These are phyloP conservation scores for Catocala nupta DNA, from an alignment of 2,888 invertebrate species.

Conservation along the genomic window DNA sequence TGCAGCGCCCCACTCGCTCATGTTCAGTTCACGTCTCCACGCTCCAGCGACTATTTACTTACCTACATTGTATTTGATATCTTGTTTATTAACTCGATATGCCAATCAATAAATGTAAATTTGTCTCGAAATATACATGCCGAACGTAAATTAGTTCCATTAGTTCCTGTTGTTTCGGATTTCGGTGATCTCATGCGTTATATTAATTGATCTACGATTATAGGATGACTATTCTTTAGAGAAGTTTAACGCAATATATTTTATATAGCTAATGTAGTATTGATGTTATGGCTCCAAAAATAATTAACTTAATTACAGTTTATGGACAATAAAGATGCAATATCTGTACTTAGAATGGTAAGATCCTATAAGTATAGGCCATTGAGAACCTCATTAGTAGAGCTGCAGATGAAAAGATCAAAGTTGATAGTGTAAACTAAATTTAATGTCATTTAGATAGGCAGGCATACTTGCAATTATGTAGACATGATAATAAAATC, in stretches of 20 bases:
- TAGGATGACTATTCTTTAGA: not conserved
- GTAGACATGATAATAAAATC: not conserved
- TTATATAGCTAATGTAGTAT: not conserved
- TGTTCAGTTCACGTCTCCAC: slow-evolving; percentile 32
- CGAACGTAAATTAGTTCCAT: slow-evolving; percentile 5
- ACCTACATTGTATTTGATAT: slow-evolving; percentile 26
- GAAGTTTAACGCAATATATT: not conserved
- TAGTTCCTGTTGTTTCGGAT: slow-evolving; percentile 34
- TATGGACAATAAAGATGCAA: too few relatives aligned
- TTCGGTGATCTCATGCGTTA: slow-evolving; percentile 16
- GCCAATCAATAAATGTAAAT: slow-evolving; percentile 31
- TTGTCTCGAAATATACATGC: slow-evolving; percentile 24
- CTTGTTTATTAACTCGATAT: slow-evolving; percentile 36
- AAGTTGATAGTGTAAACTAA: not conserved
- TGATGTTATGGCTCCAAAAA: not conserved
- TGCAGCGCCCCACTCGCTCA: slow-evolving; percentile 33
- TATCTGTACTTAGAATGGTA: too few relatives aligned
- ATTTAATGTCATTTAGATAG: not conserved
- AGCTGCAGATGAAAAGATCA: too few relatives aligned
- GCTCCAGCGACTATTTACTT: slow-evolving; percentile 48
- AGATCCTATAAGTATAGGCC: not conserved
- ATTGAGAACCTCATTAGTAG: not conserved
- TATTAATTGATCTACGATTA: not conserved
- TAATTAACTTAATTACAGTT: too few relatives aligned
- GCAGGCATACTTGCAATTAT: not conserved